Evolutionary conservation across 2,113 vertebrate genomes (phyloP).

Genomic region (Coregonus clupeaformis): DNA sequence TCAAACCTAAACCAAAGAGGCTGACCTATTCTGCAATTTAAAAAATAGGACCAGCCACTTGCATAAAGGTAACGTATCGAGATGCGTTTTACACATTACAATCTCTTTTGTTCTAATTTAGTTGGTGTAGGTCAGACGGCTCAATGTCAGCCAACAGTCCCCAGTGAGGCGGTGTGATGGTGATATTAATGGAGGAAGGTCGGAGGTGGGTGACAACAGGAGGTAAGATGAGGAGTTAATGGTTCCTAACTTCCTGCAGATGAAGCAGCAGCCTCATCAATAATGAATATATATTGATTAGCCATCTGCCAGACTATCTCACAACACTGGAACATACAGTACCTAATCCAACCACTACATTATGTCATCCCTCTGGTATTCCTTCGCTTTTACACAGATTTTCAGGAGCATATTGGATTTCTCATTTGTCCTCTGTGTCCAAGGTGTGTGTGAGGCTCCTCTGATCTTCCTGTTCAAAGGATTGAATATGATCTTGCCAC

Average conservation of each 20-base stretch:
- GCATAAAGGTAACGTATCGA: not conserved
- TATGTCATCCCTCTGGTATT: constrained; percentile 22
- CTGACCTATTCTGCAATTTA: no score
- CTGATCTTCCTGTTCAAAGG: not conserved
- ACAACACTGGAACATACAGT: not conserved
- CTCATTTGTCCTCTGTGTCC: not conserved
- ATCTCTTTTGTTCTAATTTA: constrained; percentile 10
- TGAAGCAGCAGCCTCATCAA: constrained; percentile 71
- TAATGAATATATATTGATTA: constrained; percentile 71
- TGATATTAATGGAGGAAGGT: not conserved
- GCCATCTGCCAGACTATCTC: constrained; percentile 15
- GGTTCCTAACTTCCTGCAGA: constrained; percentile 64
- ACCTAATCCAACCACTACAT: not conserved
- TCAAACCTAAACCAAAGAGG: no score
- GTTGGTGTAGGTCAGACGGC: not conserved
- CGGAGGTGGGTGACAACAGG: not conserved
- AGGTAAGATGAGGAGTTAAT: constrained; percentile 63
- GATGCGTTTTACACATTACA: not conserved
- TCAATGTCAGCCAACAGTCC: not conserved
- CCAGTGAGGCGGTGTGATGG: not conserved
- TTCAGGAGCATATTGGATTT: constrained; percentile 1
- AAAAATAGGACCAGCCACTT: no score
- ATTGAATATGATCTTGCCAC: not conserved
- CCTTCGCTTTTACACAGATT: not conserved
- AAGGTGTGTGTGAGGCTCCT: not conserved